Conservation (phyloP, 2,113 vertebrate genomes). For the Elephas maximus region DNA sequence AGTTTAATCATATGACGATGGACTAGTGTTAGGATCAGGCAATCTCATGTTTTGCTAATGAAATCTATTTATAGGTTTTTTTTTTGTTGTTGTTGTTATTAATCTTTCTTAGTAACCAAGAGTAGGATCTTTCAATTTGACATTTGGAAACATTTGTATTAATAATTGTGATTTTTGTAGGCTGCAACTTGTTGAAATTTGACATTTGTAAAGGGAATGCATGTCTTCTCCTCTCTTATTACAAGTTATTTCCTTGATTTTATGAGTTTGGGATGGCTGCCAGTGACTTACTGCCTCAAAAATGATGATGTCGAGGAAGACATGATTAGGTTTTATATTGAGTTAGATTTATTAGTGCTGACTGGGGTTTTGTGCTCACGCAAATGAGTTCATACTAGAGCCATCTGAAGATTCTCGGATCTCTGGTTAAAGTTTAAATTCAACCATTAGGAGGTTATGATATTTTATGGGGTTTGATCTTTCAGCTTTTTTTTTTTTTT, state of each 20-base stretch:
- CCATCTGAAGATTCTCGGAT: background rate
- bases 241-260: constrained; percentile 70
- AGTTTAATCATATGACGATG: background rate
- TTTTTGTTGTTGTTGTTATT: background rate
- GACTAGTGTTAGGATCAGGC: background rate
- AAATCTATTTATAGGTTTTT: constrained; percentile 8
- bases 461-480: background rate
- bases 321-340: constrained; percentile 54
- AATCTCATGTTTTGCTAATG: background rate
- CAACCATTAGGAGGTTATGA: background rate
- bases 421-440: constrained; percentile 51
- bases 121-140: constrained; percentile 57
- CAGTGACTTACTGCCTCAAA: constrained; percentile 28
- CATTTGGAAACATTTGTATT: constrained; percentile 58
- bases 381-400: background rate
- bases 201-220: constrained; percentile 58
- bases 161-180: constrained; percentile 41
- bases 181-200: constrained; percentile 7
- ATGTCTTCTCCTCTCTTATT: constrained; percentile 54
- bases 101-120: background rate
- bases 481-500: background rate
- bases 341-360: constrained; percentile 52
- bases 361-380: background rate
- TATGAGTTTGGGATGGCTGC: constrained; percentile 57
- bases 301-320: constrained; percentile 37